phyloP scores from a whole-genome alignment of 2,797 vertebrate species.

The Adrianichthys oophorus region DNA sequence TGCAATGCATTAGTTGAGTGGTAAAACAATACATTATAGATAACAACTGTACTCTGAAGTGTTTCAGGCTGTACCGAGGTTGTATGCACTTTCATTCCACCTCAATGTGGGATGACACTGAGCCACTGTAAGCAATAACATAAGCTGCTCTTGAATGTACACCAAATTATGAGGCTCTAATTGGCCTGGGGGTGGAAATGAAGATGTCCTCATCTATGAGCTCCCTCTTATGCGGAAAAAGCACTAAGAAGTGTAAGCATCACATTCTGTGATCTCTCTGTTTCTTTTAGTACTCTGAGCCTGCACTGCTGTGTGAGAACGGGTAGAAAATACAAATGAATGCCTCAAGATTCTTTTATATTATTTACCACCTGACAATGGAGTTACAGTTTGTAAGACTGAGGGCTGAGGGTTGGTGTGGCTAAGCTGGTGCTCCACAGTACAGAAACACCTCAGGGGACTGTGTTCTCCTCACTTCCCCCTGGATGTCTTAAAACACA shows the following conservation, averaged over 20 bases:
- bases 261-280: no score
- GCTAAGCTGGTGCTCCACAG: not conserved
- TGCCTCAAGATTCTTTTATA: not conserved
- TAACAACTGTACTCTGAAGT: slow-evolving; percentile 43
- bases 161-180: no score
- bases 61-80: slow-evolving; percentile 43
- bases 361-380: not conserved
- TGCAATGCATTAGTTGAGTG: slow-evolving; percentile 33
- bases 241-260: no score
- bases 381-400: not conserved
- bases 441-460: not conserved
- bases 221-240: no score
- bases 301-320: not conserved
- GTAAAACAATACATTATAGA: slow-evolving; percentile 61
- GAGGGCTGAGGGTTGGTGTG: not conserved
- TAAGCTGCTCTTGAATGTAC: not conserved
- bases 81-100: slow-evolving; percentile 21
- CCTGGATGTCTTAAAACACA: not conserved
- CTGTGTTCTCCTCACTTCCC: not conserved
- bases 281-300: not conserved
- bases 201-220: no score
- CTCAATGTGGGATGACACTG: slow-evolving; percentile 24
- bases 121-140: slow-evolving; percentile 4
- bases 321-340: not conserved
- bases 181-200: no score